A percentile compares a stretch with the other conserved stretches of the same genome.
Conservation (phyloP, 2,797 vertebrate genomes). For the Anas flavirostris region DNA sequence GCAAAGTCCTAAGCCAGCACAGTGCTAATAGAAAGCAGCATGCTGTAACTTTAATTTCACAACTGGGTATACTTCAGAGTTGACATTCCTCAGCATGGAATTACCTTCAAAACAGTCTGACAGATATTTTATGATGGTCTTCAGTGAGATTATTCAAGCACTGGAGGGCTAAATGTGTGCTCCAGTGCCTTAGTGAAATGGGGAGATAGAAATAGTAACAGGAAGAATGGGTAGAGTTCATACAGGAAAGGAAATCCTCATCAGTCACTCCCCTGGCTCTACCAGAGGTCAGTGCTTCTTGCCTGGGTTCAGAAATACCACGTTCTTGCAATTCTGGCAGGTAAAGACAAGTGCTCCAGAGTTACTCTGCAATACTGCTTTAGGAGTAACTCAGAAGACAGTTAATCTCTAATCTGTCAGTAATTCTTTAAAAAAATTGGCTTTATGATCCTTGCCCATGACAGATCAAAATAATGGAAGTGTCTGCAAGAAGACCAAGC, state of each 20-base stretch:
- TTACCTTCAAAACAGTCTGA: conserved; percentile 1
- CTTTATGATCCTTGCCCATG: not conserved
- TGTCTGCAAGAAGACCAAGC: not conserved
- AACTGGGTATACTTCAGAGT: not conserved
- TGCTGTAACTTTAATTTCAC: conserved; percentile 12
- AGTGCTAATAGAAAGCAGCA: not conserved
- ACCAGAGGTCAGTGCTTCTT: not conserved
- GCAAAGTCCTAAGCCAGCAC: not conserved
- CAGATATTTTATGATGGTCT: not conserved
- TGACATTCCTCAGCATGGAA: not conserved
- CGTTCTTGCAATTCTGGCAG: not conserved
- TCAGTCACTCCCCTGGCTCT: not conserved
- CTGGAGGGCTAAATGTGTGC: not conserved
- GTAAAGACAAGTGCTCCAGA: not conserved
- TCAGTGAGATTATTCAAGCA: not conserved
- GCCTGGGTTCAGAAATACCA: not conserved
- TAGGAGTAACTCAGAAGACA: not conserved
- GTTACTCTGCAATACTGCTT: not conserved
- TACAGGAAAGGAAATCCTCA: not conserved
- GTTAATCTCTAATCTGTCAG: not conserved
- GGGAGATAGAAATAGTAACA: no score
- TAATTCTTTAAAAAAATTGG: not conserved
- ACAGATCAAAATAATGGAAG: not conserved
- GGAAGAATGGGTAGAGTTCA: not conserved
- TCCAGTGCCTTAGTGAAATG: not conserved